A percentile compares a stretch with the other conserved stretches of the same genome.
These are phyloP conservation scores for Lobophora halterata DNA, from an alignment of 2,888 invertebrate species.

Conservation along the genomic window DNA sequence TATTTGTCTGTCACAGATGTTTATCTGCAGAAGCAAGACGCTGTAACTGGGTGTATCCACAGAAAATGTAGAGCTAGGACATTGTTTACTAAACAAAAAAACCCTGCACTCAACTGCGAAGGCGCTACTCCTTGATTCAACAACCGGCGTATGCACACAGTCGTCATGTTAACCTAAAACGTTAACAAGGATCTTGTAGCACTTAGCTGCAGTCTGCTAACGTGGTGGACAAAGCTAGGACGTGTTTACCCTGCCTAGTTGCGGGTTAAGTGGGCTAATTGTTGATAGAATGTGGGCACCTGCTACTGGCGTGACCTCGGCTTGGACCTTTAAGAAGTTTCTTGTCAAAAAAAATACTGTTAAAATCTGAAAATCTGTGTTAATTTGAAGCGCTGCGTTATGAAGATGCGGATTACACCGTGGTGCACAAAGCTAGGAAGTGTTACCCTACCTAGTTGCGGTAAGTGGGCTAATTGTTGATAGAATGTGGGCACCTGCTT, in stretches of 20 bases:
- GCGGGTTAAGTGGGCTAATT: constrained; percentile 74
- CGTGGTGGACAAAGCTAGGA: constrained; percentile 69
- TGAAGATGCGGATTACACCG: too few relatives aligned
- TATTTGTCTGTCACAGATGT: not conserved
- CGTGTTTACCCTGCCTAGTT: constrained; percentile 73
- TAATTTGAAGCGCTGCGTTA: too few relatives aligned
- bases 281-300: constrained; percentile 65
- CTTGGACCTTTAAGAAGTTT: constrained; percentile 10
- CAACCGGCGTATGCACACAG: constrained; percentile 54
- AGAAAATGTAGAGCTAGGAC: not conserved
- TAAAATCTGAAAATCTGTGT: too few relatives aligned
- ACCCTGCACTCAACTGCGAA: constrained; percentile 25
- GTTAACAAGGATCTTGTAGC: constrained; percentile 76
- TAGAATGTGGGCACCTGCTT: constrained; percentile 63
- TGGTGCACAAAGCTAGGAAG: constrained; percentile 69
- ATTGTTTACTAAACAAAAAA: not conserved
- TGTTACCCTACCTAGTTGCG: constrained; percentile 73
- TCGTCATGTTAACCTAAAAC: constrained; percentile 74
- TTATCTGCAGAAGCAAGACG: not conserved
- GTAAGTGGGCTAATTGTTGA: constrained; percentile 73
- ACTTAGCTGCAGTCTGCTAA: constrained; percentile 69
- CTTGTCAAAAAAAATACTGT: too few relatives aligned
- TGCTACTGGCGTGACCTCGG: constrained; percentile 34
- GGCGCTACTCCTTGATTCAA: constrained; percentile 61
- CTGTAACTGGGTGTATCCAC: not conserved